Conservation (phyloP, 1,140 invertebrate genomes). For the Zaprionus ghesquierei region DNA sequence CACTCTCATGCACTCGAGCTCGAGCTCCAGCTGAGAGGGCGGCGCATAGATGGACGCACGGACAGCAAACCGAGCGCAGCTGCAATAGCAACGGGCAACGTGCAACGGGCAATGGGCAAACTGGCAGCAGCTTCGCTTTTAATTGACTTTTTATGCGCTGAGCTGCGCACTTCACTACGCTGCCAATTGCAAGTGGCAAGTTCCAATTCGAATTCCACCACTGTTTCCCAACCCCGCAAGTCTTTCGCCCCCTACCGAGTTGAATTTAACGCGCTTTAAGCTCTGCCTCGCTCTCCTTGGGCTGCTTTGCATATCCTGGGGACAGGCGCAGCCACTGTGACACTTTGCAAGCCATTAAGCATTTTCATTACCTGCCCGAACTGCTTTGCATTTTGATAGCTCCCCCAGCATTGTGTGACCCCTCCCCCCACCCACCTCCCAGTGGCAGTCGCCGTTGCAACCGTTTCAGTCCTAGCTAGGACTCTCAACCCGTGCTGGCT, state of each 20-base stretch:
- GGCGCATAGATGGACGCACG: conserved; percentile 9
- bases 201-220: conserved; percentile 1
- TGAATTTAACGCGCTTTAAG: conserved; percentile 79
- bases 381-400: conserved; percentile 80
- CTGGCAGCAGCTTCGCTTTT: conserved; percentile 63
- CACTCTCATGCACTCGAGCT: conserved; percentile 71
- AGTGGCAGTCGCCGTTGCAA: neutral
- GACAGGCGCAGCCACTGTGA: conserved; percentile 76
- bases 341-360: conserved; percentile 80
- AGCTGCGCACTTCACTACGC: conserved; percentile 57
- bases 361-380: conserved; percentile 75
- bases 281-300: conserved; percentile 25
- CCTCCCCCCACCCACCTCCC: too few relatives aligned
- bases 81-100: conserved; percentile 73
- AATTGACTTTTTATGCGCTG: conserved; percentile 78
- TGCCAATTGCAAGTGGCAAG: conserved; percentile 29
- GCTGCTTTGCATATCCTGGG: conserved; percentile 24
- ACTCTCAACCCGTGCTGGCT: conserved; percentile 1
- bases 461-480: neutral
- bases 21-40: neutral
- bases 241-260: conserved; percentile 8
- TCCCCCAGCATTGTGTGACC: conserved; percentile 62
- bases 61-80: conserved; percentile 56
- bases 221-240: neutral
- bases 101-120: conserved; percentile 64